Base-by-base conservation (phyloP, 2,113 vertebrate genomes). In the Dendrocopos noguchii region DNA sequence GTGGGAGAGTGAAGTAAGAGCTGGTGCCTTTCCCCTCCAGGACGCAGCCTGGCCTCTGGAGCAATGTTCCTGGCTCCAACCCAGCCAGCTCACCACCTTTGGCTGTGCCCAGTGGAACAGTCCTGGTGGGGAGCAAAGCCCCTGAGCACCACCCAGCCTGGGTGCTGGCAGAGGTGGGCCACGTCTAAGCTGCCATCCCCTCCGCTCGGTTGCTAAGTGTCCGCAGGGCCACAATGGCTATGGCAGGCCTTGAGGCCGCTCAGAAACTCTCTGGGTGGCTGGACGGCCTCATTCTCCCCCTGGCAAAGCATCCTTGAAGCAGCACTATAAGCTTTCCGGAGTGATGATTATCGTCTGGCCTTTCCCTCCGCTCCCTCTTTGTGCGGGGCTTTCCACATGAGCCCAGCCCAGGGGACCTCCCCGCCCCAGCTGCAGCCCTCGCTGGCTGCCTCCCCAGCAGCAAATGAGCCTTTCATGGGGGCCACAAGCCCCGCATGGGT, bases 251-350 rank as follows among this genome's bases (percentile, higher is more conserved):
- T 7, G 31, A 18, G 12, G 21, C 31, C 80, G 79, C 79, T 71
- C 50, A 4, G 52, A 71, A 76, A n/a, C 79, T 84, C 87, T 95
- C 84, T 93, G 93, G 86, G 94, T 96, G 94, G 92, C 94, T 97
- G 95, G 91, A 93, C n/a, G 31, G 66, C 31, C 72, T 90, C 50
- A 15, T 96, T 96, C 94, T 94, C 88, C 46, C 46, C 28, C 18
- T 68, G 64, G 92, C 65, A 47, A 75, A 90, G 91, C 93, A 70
- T 90, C 70, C 36, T 64, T 9, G 6, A 66, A 91, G 74, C 50
- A 21, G 89, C 90, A 94, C 86, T 94, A 92, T 97, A 96, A 97
- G 94, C 97, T 97, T 98, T 97, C 97, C 94, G 57, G 97, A 97
- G 97, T n/a, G 20, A 98, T 97, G 95, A 90, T 97, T 96, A 93